Conservation (phyloP, 2,113 vertebrate species). For the Ctenomys sociabilis region DNA sequence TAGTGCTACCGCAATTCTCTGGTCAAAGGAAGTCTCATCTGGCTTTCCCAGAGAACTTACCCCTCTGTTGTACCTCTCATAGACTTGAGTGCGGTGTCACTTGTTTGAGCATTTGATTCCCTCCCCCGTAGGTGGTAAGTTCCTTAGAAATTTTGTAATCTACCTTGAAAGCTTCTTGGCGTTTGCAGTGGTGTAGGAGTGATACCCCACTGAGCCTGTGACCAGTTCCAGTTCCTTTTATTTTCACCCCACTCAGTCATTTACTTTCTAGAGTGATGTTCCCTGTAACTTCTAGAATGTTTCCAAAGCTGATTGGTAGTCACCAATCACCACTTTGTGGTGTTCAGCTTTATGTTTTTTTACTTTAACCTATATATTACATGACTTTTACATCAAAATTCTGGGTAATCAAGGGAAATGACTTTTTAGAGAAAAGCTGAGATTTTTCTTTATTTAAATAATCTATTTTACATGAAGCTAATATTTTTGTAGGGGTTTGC, state of each 20-base stretch:
- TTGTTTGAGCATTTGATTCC: conserved; percentile 5
- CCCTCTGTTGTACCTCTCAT: too few species aligned
- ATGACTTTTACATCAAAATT: conserved; percentile 25
- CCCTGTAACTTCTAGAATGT: not conserved
- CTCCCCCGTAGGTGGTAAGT: not conserved
- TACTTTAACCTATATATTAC: not conserved
- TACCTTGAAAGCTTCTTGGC: not conserved
- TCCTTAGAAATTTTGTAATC: not conserved
- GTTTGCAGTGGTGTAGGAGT: not conserved
- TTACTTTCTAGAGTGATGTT: not conserved
- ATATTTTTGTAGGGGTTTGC: not conserved
- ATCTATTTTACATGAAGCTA: not conserved
- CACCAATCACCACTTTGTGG: too few species aligned
- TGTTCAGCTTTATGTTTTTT: not conserved
- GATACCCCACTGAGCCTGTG: not conserved
- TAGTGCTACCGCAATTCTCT: not conserved
- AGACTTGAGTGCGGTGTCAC: not conserved
- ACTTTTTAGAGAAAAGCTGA: conserved; percentile 18
- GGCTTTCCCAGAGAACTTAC: not conserved
- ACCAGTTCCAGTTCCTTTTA: not conserved
- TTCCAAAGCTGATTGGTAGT: conserved; percentile 18
- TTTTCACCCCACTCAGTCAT: not conserved
- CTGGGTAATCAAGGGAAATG: not conserved
- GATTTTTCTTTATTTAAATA: conserved; percentile 42
- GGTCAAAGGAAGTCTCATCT: not conserved